Percentiles rank a stretch among this genome's conserved stretches.
These are phyloP conservation scores for Zoanthus sociatus DNA, from an alignment of 92 coral and sea anemone genomes.

Conservation along the genomic window DNA sequence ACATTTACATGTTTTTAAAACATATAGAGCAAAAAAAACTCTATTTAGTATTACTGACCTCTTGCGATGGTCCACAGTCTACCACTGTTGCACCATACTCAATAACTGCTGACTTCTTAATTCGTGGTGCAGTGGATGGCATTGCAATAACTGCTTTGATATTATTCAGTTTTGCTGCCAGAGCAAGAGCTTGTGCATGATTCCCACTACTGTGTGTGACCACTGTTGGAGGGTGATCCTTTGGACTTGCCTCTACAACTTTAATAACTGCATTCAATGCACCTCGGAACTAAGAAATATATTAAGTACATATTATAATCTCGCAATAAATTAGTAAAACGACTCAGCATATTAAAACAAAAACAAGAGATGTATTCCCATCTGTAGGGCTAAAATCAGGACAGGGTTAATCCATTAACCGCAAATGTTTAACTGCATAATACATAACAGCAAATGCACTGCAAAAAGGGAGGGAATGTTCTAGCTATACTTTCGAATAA, in stretches of 20 bases:
- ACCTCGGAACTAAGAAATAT: constrained; percentile 83
- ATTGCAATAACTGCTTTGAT: constrained; percentile 90
- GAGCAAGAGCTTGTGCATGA: constrained; percentile 95
- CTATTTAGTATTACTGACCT: constrained; percentile 58
- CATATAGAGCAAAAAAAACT: too few species aligned
- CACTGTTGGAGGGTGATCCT: constrained; percentile 69
- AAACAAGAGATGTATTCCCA: too few species aligned
- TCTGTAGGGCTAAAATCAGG: too few species aligned
- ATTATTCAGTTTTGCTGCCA: constrained; percentile 84
- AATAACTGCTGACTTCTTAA: constrained; percentile 90
- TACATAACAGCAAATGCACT: too few species aligned
- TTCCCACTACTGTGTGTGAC: constrained; percentile 99
- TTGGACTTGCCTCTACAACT: constrained; percentile 63
- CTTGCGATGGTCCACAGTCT: constrained; percentile 88
- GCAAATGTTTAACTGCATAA: too few species aligned
- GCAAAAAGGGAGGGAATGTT: too few species aligned
- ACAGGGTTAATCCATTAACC: too few species aligned
- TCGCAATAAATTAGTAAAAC: too few species aligned
- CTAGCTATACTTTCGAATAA: too few species aligned
- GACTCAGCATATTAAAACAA: too few species aligned
- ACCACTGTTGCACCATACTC: constrained; percentile 92
- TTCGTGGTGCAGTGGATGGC: constrained; percentile 89
- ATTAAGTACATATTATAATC: too few species aligned
- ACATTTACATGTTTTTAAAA: too few species aligned
- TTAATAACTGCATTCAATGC: constrained; percentile 94